phyloP scores from a whole-genome alignment of 2,888 invertebrate species.

The Erebia palarica region DNA sequence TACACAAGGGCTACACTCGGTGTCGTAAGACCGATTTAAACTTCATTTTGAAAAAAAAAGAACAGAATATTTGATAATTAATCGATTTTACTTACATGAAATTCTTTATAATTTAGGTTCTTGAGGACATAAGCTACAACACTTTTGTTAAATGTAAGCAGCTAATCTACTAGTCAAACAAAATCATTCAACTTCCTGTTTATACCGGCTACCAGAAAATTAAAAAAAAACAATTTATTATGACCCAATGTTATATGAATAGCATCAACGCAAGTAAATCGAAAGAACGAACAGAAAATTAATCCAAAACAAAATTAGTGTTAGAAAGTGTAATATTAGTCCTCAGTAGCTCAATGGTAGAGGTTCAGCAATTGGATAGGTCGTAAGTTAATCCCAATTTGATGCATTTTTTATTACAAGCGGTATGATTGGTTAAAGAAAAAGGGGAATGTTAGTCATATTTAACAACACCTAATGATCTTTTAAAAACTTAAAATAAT shows the following conservation, averaged over 20 bases:
- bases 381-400: background rate
- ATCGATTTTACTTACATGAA: constrained; percentile 8
- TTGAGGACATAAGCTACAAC: background rate
- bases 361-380: background rate
- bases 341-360: too few species aligned
- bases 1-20: constrained; percentile 4
- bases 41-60: background rate
- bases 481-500: background rate
- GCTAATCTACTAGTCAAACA: constrained; percentile 3
- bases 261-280: background rate
- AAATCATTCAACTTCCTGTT: background rate
- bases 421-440: background rate
- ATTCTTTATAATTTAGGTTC: background rate
- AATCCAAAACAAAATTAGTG: too few species aligned
- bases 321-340: too few species aligned
- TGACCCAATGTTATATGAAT: background rate
- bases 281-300: background rate
- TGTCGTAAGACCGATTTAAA: constrained; percentile 19
- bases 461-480: background rate
- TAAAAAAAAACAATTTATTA: background rate
- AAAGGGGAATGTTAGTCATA: background rate
- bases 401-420: background rate
- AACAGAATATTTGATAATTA: background rate
- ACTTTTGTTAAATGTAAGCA: constrained; percentile 1
- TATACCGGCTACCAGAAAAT: background rate